Evolutionary conservation across 2,888 invertebrate species (phyloP), one percentile per base, ranked within the genome.

Genomic region (Biston betularia): DNA sequence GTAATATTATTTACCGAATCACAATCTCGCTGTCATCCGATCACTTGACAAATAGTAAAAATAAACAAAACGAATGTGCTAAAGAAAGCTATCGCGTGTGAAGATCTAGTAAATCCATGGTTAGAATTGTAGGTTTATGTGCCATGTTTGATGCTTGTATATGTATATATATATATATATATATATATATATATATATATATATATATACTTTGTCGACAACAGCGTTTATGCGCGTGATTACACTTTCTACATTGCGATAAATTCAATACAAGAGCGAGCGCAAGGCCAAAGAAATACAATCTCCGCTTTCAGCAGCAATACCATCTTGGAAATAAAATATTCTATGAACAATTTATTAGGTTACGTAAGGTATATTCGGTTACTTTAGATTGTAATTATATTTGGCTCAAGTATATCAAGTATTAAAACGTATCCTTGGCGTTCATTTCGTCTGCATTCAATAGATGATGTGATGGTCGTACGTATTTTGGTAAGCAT

Each of bases 171-270:
- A 6, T 9, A 38, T 6, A 50, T 53, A 46, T 46, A 14, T 59
- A 54, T 53, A n/a, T 58, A 44, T 56, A 48, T 38, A 6, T 9
- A 49, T 53, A 46, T 46, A 14, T 59, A 54, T 53, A n/a, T 58
- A 44, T 56, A 48, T 38, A 6, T 9, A 38, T 6, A 50, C 11
- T 45, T 44, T 45, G 63, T 63, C 65, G 69, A 60, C 60, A 42
- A 44, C 56, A 65, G 61, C 56, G 56, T 63, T 65, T 61, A 62
- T 61, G 54, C 46, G 59, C 49, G 50, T 64, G 63, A 65, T 57
- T 64, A 55, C 58, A 70, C 66, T 66, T 74, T 68, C 66, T 68
- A 69, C 53, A 67, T 61, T 57, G 55, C 62, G 59, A 62, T 64
- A 65, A 69, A 66, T 65, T 33, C 49, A 34, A 63, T 59, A 58